Evolutionary conservation across 2,888 invertebrate species (phyloP), one percentile per base, ranked within the genome.

Genomic region (Andrena minutula): DNA sequence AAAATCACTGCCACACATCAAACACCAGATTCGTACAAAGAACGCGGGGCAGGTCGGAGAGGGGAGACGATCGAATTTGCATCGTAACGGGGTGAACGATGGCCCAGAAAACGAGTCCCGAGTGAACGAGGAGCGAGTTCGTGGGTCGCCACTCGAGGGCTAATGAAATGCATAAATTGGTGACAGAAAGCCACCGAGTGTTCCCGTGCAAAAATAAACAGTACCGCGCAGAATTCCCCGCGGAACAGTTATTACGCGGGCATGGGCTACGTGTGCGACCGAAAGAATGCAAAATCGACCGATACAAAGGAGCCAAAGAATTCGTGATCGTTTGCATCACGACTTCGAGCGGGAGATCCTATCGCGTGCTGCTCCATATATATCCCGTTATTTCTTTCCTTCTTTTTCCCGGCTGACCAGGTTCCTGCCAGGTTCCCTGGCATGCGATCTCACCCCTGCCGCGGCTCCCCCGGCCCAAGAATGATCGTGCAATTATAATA

Each of bases 401-500:
- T 88, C 69, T 89, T 88, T 84, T 79, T 82, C 41, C 61, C 64
- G 58, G 8, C 51, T 51, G 51, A 53, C 64, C 51, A 75, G 83
- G 41, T 41, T 16, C 64, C 70, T 66, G 28, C 51, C 75, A 23
- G 56, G 20, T 16, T 41, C 41, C 16, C 30, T 61, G 70, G 81
- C 84, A 86, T 87, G 88, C 87, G 87, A 89, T 71, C 70, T 79
- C 76, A 78, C 80, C 87, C 77, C 79, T 79, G 72, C 65, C 77
- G 78, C 71, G 58, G 71, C 71, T 82, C 73, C 65, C 65, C 84
- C 85, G 82, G 68, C 41, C 41, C 80, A 79, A 86, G 88, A 92
- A 92, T 92, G 92, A 93, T 93, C 91, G 88, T 78, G 91, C 91
- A 93, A 93, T 93, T 92, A 93, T 91, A 92, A 91, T 93, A 93